Conservation (phyloP, 2,113 vertebrate species). For the Psettodes erumei region DNA sequence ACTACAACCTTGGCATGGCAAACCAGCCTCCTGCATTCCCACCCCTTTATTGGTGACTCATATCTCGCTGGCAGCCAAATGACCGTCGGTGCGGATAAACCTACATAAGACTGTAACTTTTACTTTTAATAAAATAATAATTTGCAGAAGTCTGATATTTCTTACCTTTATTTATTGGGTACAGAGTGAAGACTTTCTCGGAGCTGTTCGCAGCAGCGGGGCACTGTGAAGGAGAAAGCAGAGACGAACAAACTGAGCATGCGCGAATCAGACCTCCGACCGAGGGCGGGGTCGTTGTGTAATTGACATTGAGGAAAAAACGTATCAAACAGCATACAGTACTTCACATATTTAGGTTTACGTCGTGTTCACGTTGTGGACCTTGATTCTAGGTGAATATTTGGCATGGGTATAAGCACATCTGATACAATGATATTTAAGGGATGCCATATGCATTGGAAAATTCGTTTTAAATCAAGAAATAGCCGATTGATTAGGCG, state of each 20-base stretch:
- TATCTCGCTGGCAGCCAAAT: conserved; percentile 6
- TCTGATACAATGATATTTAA: neutral
- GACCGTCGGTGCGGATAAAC: neutral
- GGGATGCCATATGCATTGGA: too few species aligned
- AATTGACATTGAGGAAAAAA: conserved; percentile 46
- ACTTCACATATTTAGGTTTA: too few species aligned
- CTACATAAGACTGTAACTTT: neutral
- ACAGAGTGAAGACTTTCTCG: conserved; percentile 35
- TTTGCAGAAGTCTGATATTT: neutral
- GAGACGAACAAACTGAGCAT: conserved; percentile 55
- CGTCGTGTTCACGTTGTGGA: neutral
- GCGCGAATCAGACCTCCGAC: conserved; percentile 55
- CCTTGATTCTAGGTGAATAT: neutral
- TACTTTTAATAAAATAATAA: neutral
- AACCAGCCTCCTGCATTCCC: conserved; percentile 10
- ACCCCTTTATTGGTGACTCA: conserved; percentile 30
- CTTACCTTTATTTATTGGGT: conserved; percentile 66
- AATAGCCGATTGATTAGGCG: neutral
- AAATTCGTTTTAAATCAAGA: neutral
- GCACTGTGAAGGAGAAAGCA: conserved; percentile 78
- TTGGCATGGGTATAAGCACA: neutral
- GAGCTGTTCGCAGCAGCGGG: conserved; percentile 51
- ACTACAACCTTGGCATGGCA: conserved; percentile 14
- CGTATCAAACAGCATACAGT: neutral
- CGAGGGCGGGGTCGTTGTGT: conserved; percentile 67